phyloP scores from a whole-genome alignment of 2,113 vertebrate species.

The Triplophysa tibetana region DNA sequence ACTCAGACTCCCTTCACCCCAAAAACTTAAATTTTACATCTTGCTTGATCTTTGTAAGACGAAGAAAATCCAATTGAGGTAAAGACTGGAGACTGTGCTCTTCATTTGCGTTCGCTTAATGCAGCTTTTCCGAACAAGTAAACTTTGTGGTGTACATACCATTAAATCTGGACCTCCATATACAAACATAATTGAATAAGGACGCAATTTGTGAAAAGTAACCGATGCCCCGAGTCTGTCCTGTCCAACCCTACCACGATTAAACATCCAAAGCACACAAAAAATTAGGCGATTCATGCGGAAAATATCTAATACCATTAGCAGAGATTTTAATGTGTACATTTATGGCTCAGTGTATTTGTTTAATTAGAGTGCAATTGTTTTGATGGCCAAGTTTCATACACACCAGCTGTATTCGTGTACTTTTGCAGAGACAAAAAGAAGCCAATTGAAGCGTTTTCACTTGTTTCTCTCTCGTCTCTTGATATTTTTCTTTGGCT shows the following conservation, averaged over 20 bases:
- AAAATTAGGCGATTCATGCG: background rate
- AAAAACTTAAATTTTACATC: slow-evolving; percentile 20
- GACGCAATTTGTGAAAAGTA: slow-evolving; percentile 51
- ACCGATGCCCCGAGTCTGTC: slow-evolving; percentile 9
- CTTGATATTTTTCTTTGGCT: slow-evolving; percentile 14
- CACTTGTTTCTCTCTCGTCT: background rate
- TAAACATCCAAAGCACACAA: slow-evolving; percentile 23
- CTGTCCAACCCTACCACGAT: slow-evolving; percentile 11
- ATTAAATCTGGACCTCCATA: slow-evolving; percentile 39
- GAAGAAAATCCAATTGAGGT: slow-evolving; percentile 42
- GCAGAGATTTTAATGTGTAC: slow-evolving; percentile 7
- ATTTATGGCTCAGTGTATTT: slow-evolving; percentile 6
- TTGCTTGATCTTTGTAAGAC: slow-evolving; percentile 13
- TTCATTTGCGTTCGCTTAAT: slow-evolving; percentile 38
- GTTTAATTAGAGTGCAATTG: slow-evolving; percentile 37
- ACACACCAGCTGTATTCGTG: background rate
- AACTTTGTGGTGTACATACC: slow-evolving; percentile 42
- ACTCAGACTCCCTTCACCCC: background rate
- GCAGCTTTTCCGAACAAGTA: slow-evolving; percentile 35
- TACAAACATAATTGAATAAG: slow-evolving; percentile 44
- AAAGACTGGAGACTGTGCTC: slow-evolving; percentile 38
- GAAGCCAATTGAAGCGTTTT: background rate
- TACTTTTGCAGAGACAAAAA: background rate
- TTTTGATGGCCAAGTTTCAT: slow-evolving; percentile 30
- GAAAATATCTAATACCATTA: slow-evolving; percentile 32